These are phyloP conservation scores for Trididemnum miniatum DNA, from an alignment of 23 tunicate genomes.

Conservation along the genomic window DNA sequence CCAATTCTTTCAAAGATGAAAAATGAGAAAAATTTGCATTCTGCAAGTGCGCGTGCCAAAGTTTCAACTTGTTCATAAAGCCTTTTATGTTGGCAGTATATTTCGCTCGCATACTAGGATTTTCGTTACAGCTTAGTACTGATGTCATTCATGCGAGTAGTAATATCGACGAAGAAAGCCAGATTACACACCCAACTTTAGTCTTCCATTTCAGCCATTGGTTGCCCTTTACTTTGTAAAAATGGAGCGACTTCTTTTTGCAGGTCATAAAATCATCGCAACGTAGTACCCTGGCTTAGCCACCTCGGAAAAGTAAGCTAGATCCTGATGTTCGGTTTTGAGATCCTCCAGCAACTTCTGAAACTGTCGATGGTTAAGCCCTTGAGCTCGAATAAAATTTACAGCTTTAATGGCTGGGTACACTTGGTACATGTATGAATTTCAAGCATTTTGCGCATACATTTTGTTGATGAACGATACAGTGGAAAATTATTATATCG, in stretches of 20 bases:
- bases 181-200: background rate
- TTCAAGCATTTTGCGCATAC: conserved; percentile 1
- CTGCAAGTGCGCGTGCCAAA: conserved; percentile 2
- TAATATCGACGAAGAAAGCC: background rate
- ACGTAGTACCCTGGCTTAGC: no score
- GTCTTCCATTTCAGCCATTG: no score
- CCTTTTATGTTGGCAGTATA: background rate
- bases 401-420: no score
- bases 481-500: no score
- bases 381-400: no score
- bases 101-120: conserved; percentile 19
- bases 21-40: background rate
- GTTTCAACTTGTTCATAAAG: no score
- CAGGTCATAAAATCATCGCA: background rate
- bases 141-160: background rate
- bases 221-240: background rate
- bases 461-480: no score
- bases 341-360: background rate
- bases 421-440: no score
- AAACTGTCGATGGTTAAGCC: conserved; percentile 1
- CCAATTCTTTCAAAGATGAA: conserved; percentile 2
- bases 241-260: background rate
- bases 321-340: background rate
- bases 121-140: background rate
- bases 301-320: no score